Evolutionary conservation across 2,888 invertebrate species (phyloP), one percentile per base, ranked within the genome.

Genomic region (Dryadula phaetusa): DNA sequence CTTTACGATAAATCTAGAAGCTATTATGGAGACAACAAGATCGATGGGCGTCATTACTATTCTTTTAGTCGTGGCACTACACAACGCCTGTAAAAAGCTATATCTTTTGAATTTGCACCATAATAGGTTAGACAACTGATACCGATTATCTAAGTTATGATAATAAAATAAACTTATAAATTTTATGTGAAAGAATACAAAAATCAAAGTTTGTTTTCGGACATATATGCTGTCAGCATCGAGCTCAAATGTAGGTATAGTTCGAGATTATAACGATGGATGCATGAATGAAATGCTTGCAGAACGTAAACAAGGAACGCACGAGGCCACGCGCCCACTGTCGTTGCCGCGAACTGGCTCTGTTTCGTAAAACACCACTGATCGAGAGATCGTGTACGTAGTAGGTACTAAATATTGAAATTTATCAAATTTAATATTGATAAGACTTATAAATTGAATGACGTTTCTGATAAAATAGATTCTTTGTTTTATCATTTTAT

Each of bases 231-330:
- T 64, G 64, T 46, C 47, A 65, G 65, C 65, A 62, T 62, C 66
- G 47, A 69, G 63, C 54, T 56, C 53, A 56, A 67, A 61, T 64
- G 67, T 70, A 65, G 61, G 67, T 56, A 54, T 40, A 53, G 62
- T 69, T 67, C 60, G 60, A 67, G 67, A 71, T 71, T 64, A 62
- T 71, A 72, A 71, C 68, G 66, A 74, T 74, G 63, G 70, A 75
- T 67, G 74, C 69, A 74, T 82, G 81, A 81, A 82, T 82, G 81
- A 77, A 81, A 77, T 77, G 78, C 73, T 70, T 69, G 73, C 74
- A 71, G 71, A 81, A 82, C 75, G 81, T 82, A 82, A 82, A 82
- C 82, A 83, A 80, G 72, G 74, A 65, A 62, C 60, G 61, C 69
- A 74, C 73, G 78, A 77, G 77, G 77, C 76, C 74, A 74, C 71